A percentile compares a stretch with the other conserved stretches of the same genome.
Evolutionary conservation across 2,888 invertebrate genomes (phyloP).

Genomic region (Ptycholaimellus sp.): DNA sequence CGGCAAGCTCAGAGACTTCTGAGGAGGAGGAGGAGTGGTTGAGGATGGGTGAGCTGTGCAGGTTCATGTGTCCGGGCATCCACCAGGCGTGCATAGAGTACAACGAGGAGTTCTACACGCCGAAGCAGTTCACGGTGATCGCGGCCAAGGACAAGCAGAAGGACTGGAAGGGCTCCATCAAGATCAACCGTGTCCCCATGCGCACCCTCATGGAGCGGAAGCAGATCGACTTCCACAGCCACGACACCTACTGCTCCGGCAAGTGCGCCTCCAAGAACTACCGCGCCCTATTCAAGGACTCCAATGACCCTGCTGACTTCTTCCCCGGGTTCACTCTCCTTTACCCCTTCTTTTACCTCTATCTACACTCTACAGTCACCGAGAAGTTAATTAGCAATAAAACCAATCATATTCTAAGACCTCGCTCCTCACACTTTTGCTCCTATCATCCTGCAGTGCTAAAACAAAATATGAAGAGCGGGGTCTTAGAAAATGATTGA

Average conservation of each 20-base stretch:
- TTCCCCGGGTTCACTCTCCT: no score
- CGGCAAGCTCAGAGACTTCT: no score
- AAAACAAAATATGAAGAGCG: no score
- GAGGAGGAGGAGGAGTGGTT: no score
- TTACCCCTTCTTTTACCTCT: no score
- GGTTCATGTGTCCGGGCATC: conserved; percentile 30
- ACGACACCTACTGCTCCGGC: conserved; percentile 27
- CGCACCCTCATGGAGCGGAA: conserved; percentile 28
- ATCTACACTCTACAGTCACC: no score
- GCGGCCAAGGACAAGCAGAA: conserved; percentile 30
- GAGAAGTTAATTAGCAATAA: no score
- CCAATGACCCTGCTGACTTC: neutral
- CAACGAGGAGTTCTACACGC: conserved; percentile 21
- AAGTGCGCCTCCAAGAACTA: conserved; percentile 27
- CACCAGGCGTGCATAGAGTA: conserved; percentile 28
- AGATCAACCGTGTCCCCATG: conserved; percentile 22
- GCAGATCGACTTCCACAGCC: conserved; percentile 27
- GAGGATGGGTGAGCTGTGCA: no score
- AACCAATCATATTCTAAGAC: no score
- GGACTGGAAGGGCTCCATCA: conserved; percentile 31
- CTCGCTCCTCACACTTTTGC: no score
- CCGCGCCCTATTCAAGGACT: conserved; percentile 6
- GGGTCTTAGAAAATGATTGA: no score
- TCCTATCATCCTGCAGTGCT: no score
- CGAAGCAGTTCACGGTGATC: conserved; percentile 28